A percentile compares a stretch with the other conserved stretches of the same genome.
phyloP scores from a whole-genome alignment of 1,140 invertebrate species.

The Palaemon carinicauda region DNA sequence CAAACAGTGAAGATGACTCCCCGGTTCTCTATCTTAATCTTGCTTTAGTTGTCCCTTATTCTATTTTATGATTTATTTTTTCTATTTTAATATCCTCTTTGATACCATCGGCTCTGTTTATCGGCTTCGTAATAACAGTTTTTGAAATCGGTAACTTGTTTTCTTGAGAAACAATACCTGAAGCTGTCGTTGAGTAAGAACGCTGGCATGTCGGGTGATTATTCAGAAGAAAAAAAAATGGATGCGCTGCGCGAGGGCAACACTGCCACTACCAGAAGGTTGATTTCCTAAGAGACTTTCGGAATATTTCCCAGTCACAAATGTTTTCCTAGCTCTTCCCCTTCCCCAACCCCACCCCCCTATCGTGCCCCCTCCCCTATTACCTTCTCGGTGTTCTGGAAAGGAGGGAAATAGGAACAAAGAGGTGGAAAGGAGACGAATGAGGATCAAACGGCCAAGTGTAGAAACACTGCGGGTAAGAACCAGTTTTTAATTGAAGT shows the following conservation, averaged over 20 bases:
- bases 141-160: neutral
- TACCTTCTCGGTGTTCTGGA: too few species aligned
- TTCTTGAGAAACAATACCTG: constrained; percentile 15
- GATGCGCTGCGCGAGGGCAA: neutral
- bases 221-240: neutral
- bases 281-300: constrained; percentile 33
- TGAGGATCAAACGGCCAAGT: too few species aligned
- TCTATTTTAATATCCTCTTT: too few species aligned
- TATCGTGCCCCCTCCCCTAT: too few species aligned
- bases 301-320: constrained; percentile 38
- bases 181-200: neutral
- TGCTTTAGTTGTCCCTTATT: too few species aligned
- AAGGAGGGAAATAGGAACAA: too few species aligned
- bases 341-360: neutral
- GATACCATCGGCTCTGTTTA: too few species aligned
- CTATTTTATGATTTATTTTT: too few species aligned
- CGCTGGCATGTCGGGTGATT: neutral
- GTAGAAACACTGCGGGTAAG: too few species aligned
- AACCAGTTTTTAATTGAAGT: too few species aligned
- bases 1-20: neutral
- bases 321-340: constrained; percentile 6
- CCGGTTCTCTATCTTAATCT: neutral
- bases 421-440: too few species aligned
- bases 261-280: constrained; percentile 22
- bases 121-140: neutral